Evolutionary conservation across 2,888 invertebrate species (phyloP).

Genomic region (Himalopsyche tibetana): DNA sequence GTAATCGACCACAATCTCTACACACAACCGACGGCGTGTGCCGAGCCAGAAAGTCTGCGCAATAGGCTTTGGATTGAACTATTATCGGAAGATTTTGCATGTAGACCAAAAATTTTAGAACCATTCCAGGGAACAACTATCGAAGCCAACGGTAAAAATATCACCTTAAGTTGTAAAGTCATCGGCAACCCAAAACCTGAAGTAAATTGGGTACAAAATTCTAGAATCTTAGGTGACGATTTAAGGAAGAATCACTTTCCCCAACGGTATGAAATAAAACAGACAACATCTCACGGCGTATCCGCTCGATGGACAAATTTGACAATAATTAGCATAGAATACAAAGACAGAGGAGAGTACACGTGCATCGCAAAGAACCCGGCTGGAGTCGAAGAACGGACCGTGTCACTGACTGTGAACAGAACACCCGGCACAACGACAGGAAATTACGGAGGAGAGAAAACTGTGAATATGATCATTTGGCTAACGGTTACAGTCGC

Average conservation of each 20-base stretch:
- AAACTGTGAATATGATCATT: constrained; percentile 77
- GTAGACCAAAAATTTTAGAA: constrained; percentile 85
- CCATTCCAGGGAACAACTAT: constrained; percentile 79
- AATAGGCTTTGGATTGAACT: constrained; percentile 86
- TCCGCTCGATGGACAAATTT: constrained; percentile 81
- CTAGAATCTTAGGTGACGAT: constrained; percentile 78
- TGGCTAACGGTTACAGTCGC: constrained; percentile 75
- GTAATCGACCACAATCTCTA: constrained; percentile 84
- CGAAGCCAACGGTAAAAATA: constrained; percentile 80
- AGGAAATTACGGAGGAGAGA: constrained; percentile 74
- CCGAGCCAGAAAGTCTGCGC: constrained; percentile 81
- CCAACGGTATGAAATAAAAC: constrained; percentile 74
- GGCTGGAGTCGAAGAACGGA: constrained; percentile 87
- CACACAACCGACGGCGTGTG: constrained; percentile 84
- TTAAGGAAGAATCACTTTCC: constrained; percentile 75
- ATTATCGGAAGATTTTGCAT: constrained; percentile 86
- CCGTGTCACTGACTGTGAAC: constrained; percentile 80
- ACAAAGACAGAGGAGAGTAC: constrained; percentile 84
- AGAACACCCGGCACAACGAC: constrained; percentile 71
- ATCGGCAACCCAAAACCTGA: constrained; percentile 86
- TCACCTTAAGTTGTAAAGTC: constrained; percentile 86
- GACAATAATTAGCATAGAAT: constrained; percentile 80
- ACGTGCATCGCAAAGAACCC: constrained; percentile 88
- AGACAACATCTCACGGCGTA: constrained; percentile 70
- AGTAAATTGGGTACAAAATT: constrained; percentile 85